A percentile compares a stretch with the other conserved stretches of the same genome.
Evolutionary conservation across 2,888 invertebrate species (phyloP).

Genomic region (Ditylenchus weischeri): DNA sequence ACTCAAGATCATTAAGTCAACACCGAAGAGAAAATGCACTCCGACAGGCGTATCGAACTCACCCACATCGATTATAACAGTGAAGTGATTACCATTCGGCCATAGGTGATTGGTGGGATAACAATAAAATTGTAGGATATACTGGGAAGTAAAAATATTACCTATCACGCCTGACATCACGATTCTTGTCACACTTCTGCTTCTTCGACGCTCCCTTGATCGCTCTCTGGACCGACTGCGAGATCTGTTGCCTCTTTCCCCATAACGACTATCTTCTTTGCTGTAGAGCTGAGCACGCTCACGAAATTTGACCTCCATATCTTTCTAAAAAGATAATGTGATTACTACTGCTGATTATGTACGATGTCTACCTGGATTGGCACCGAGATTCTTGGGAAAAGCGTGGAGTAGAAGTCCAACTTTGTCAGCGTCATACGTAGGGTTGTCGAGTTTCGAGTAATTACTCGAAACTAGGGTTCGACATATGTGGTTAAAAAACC

Average conservation of each 20-base stretch:
- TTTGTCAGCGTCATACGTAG: conserved; percentile 52
- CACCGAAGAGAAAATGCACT: too few species aligned
- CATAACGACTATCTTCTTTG: conserved; percentile 9
- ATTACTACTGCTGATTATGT: conserved; percentile 38
- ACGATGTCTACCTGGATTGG: conserved; percentile 76
- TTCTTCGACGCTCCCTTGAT: neutral
- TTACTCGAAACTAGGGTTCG: too few species aligned
- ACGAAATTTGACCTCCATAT: conserved; percentile 36
- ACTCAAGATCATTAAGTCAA: neutral
- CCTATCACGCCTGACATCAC: conserved; percentile 5
- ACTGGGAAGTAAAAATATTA: neutral
- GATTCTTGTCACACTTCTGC: conserved; percentile 24
- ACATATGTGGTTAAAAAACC: too few species aligned
- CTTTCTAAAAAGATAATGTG: conserved; percentile 1
- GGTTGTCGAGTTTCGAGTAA: too few species aligned
- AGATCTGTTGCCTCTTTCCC: conserved; percentile 16
- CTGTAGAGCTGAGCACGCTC: conserved; percentile 38
- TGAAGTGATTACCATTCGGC: too few species aligned
- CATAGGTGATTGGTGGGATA: neutral
- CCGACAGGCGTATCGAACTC: too few species aligned
- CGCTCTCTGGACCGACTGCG: too few species aligned
- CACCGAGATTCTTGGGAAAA: conserved; percentile 95
- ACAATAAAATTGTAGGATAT: neutral
- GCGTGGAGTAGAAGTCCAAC: too few species aligned
- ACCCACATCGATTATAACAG: too few species aligned